phyloP scores from a whole-genome alignment of 2,113 vertebrate genomes.

The Ophthalmolycus amberensis region DNA sequence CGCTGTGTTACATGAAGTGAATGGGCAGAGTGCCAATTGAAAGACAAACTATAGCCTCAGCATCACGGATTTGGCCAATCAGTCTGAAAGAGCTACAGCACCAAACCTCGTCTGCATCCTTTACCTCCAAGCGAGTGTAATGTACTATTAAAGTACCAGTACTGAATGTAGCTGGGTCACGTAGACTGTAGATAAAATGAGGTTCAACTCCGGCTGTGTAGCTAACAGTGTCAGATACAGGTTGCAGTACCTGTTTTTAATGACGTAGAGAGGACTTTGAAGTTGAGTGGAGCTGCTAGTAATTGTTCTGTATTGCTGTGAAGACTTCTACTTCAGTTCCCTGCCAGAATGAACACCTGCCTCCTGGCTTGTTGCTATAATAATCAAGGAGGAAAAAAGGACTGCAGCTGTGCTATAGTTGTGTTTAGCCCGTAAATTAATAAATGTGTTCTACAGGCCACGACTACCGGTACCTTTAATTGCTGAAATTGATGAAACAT shows the following conservation, averaged over 20 bases:
- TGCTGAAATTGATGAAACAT: conserved; percentile 66
- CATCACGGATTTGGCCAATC: not conserved
- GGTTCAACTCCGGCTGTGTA: conserved; percentile 11
- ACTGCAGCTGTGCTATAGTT: conserved; percentile 61
- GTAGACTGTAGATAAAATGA: conserved; percentile 13
- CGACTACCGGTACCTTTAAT: conserved; percentile 59
- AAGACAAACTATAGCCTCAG: conserved; percentile 15
- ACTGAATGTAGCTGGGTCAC: not conserved
- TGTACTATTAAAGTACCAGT: not conserved
- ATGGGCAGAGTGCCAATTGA: conserved; percentile 8
- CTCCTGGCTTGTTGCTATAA: conserved; percentile 59
- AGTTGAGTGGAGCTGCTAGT: conserved; percentile 65
- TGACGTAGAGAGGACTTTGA: conserved; percentile 56
- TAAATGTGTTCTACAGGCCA: conserved; percentile 58
- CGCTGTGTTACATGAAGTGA: conserved; percentile 47
- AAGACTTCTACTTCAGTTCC: conserved; percentile 52
- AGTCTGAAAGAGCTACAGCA: not conserved
- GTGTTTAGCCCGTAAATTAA: conserved; percentile 63
- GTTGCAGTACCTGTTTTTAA: conserved; percentile 57
- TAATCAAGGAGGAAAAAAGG: conserved; percentile 22
- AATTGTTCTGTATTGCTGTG: conserved; percentile 59
- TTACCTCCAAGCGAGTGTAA: not conserved
- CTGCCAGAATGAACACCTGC: conserved; percentile 75
- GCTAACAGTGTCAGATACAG: conserved; percentile 41
- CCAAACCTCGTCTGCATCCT: not conserved